Conservation (phyloP, 2,797 vertebrate genomes). For the Sus cebifrons region DNA sequence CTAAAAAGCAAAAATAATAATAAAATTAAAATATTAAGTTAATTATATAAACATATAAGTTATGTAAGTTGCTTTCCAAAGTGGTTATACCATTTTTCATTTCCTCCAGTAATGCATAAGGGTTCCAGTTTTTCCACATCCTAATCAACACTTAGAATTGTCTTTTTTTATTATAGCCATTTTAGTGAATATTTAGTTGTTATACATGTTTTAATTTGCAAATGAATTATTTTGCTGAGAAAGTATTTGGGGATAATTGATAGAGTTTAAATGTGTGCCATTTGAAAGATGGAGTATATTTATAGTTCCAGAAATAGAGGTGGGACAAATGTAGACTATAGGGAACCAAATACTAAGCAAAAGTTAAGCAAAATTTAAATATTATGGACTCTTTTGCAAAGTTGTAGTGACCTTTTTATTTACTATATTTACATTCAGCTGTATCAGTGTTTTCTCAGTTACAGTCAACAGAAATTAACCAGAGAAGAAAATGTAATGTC, state of each 20-base stretch:
- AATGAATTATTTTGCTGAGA: not conserved
- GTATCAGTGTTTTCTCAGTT: not conserved
- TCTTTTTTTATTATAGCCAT: not conserved
- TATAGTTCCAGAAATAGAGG: not conserved
- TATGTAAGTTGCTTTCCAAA: constrained; percentile 33
- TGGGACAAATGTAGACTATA: not conserved
- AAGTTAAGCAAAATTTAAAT: not conserved
- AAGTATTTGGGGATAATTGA: constrained; percentile 10
- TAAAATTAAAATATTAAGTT: constrained; percentile 1
- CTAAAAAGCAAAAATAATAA: too few species aligned
- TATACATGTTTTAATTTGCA: not conserved
- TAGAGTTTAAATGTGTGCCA: not conserved
- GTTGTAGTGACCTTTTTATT: not conserved
- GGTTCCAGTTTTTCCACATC: not conserved
- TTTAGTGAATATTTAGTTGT: not conserved
- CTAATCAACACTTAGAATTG: not conserved
- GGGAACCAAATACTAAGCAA: not conserved
- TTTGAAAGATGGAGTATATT: not conserved
- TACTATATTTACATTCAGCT: not conserved
- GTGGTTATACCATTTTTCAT: not conserved
- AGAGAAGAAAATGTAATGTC: not conserved
- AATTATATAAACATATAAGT: constrained; percentile 10
- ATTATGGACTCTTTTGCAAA: not conserved
- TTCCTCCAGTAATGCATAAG: not conserved
- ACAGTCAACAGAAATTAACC: not conserved